Percentiles rank a stretch among this genome's conserved stretches.
phyloP scores from a whole-genome alignment of 2,797 vertebrate species.

The Zenarchopterus dispar region DNA sequence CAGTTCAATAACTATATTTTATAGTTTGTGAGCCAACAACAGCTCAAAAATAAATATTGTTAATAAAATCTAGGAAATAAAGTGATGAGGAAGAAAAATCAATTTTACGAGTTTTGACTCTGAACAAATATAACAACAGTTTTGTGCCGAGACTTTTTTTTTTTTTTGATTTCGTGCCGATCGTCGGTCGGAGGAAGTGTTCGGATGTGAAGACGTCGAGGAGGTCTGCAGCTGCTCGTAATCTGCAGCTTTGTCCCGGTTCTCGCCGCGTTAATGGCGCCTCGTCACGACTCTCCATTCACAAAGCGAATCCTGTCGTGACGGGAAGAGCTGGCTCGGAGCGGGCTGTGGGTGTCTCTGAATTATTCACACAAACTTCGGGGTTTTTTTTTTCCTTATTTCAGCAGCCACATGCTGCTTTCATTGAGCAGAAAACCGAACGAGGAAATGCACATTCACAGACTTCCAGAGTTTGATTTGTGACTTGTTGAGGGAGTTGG shows the following conservation, averaged over 20 bases:
- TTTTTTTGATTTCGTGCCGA: neutral
- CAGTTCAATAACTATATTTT: no score
- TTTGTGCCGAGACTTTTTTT: no score
- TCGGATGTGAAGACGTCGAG: conserved; percentile 22
- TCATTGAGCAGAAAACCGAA: conserved; percentile 57
- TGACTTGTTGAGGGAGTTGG: conserved; percentile 4
- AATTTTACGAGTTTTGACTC: no score
- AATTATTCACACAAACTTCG: conserved; percentile 50
- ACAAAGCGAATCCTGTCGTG: conserved; percentile 75
- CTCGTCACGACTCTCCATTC: conserved; percentile 79
- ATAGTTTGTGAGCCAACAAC: no score
- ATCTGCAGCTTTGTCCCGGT: conserved; percentile 71
- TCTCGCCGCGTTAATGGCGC: conserved; percentile 68
- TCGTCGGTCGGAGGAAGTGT: conserved; percentile 27
- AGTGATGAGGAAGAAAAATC: no score
- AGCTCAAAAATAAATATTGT: no score
- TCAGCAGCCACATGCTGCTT: conserved; percentile 53
- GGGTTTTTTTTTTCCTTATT: conserved; percentile 31
- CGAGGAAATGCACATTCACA: conserved; percentile 66
- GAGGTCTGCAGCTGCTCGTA: conserved; percentile 75
- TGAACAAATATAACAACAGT: no score
- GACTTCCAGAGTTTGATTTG: neutral
- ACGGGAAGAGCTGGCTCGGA: conserved; percentile 67
- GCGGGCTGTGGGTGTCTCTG: conserved; percentile 66
- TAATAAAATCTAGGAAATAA: no score